These are phyloP conservation scores for Tetanocera ferruginea DNA, from an alignment of 2,888 invertebrate species.

Conservation along the genomic window DNA sequence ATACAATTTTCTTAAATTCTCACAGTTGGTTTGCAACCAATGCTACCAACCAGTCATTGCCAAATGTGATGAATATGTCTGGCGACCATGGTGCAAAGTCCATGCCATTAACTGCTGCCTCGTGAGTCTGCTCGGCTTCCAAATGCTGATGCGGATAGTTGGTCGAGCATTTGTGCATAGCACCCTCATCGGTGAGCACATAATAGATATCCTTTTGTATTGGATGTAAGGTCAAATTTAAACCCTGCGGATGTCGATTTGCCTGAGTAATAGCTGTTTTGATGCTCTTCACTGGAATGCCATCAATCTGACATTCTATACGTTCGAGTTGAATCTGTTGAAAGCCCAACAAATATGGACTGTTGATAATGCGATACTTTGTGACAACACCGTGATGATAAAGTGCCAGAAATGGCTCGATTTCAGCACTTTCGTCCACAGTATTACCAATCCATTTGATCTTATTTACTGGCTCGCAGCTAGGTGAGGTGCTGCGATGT, in stretches of 20 bases:
- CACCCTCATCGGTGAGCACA: constrained; percentile 89
- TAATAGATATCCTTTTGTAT: constrained; percentile 76
- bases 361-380: constrained; percentile 72
- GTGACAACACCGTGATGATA: constrained; percentile 77
- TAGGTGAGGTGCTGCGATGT: constrained; percentile 73
- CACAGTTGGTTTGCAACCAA: not conserved
- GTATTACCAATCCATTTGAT: constrained; percentile 74
- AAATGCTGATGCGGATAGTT: constrained; percentile 84
- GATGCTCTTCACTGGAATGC: constrained; percentile 60
- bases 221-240: constrained; percentile 78
- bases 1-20: too few relatives aligned
- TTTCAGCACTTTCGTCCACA: constrained; percentile 62
- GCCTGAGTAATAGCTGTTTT: constrained; percentile 66
- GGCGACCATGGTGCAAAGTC: constrained; percentile 81
- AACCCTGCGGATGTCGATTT: constrained; percentile 75
- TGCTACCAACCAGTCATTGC: constrained; percentile 77
- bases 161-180: constrained; percentile 84
- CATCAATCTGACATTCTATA: constrained; percentile 78
- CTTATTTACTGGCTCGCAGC: constrained; percentile 78
- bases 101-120: constrained; percentile 82
- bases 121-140: constrained; percentile 80
- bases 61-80: constrained; percentile 80
- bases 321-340: constrained; percentile 78
- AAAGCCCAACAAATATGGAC: constrained; percentile 74
- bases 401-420: constrained; percentile 74